Conservation (phyloP, 1,140 invertebrate species). For the Argopecten irradians region DNA sequence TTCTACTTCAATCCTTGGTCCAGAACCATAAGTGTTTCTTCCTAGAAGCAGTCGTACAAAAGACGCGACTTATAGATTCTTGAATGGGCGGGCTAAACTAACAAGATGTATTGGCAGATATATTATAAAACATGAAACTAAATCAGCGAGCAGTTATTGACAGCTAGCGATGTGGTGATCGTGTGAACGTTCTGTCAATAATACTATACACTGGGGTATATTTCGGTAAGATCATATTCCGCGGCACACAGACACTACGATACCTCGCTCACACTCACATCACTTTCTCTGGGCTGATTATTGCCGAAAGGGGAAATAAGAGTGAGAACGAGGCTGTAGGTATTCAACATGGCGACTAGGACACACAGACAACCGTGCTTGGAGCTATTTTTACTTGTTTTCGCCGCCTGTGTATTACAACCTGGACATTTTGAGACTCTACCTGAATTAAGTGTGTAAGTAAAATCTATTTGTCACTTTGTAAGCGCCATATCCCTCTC, state of each 20-base stretch:
- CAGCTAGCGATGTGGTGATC: conserved; percentile 3
- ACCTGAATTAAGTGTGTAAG: conserved; percentile 3
- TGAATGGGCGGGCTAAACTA: neutral
- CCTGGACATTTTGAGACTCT: conserved; percentile 2
- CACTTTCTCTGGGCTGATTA: neutral
- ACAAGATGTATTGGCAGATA: neutral
- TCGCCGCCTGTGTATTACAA: neutral
- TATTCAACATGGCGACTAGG: conserved; percentile 20
- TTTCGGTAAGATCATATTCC: conserved; percentile 17
- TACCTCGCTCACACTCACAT: neutral
- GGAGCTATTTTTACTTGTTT: conserved; percentile 7
- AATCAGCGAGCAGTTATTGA: neutral
- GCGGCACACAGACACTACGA: neutral
- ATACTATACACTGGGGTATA: conserved; percentile 2
- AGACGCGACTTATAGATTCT: neutral
- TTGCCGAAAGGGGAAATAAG: conserved; percentile 20
- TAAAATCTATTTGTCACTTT: neutral
- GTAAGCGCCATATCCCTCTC: neutral
- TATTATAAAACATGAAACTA: neutral
- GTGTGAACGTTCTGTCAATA: conserved; percentile 1
- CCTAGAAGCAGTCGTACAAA: neutral
- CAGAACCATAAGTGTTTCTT: neutral
- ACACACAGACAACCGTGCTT: neutral
- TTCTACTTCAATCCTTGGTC: neutral
- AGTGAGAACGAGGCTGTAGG: conserved; percentile 14